phyloP scores from a whole-genome alignment of 2,113 vertebrate genomes.

The Ahaetulla prasina region DNA sequence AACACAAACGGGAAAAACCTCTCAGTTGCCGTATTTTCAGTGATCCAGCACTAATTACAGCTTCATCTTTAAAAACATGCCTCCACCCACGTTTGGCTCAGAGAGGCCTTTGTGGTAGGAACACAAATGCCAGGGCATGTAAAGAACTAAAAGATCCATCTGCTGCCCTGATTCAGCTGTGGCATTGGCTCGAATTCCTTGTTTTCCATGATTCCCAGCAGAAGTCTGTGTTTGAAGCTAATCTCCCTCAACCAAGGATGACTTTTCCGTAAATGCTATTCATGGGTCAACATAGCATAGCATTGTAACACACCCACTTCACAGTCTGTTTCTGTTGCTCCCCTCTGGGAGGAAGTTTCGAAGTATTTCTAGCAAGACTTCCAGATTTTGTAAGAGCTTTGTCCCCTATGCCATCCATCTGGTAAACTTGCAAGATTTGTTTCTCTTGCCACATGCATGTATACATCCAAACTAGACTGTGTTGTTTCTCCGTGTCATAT shows the following conservation, averaged over 20 bases:
- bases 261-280: background rate
- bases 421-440: too few relatives aligned
- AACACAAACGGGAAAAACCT: constrained; percentile 10
- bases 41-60: background rate
- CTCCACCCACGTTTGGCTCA: background rate
- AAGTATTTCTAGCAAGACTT: too few relatives aligned
- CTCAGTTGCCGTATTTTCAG: background rate
- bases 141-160: background rate
- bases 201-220: background rate
- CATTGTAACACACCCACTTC: too few relatives aligned
- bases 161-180: rapidly evolving
- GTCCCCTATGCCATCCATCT: too few relatives aligned
- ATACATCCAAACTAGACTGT: too few relatives aligned
- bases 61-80: background rate
- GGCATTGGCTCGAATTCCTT: background rate
- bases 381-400: too few relatives aligned
- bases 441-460: too few relatives aligned
- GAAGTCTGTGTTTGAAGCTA: background rate
- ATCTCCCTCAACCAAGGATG: background rate
- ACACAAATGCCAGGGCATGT: rapidly evolving
- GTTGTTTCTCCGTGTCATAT: too few relatives aligned
- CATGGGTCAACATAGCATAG: background rate
- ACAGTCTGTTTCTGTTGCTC: too few relatives aligned
- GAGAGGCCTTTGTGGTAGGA: background rate
- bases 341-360: too few relatives aligned